A percentile compares a stretch with the other conserved stretches of the same genome.
These are phyloP conservation scores for Limnephilus rhombicus DNA, from an alignment of 2,888 invertebrate species.

Conservation along the genomic window DNA sequence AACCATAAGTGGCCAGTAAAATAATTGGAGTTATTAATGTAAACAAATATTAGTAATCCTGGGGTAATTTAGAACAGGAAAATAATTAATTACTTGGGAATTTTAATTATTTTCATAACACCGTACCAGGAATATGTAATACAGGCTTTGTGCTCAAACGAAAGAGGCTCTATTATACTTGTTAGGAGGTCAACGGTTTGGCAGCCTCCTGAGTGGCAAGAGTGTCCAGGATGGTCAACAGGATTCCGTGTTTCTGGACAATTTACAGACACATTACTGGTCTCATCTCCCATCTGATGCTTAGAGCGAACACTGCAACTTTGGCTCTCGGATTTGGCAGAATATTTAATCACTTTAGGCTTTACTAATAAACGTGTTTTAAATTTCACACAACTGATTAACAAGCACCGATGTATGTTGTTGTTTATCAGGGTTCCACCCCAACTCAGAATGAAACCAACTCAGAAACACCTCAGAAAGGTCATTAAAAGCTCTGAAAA, in stretches of 20 bases:
- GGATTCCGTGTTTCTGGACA: constrained; percentile 44
- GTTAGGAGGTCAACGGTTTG: constrained; percentile 46
- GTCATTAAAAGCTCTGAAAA: too few relatives aligned
- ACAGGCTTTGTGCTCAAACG: not conserved
- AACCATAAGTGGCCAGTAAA: too few relatives aligned
- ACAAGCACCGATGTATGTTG: too few relatives aligned
- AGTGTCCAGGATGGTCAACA: constrained; percentile 33
- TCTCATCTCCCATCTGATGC: constrained; percentile 35
- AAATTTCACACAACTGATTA: too few relatives aligned
- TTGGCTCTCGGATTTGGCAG: not conserved
- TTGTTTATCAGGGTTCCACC: too few relatives aligned
- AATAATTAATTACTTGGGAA: too few relatives aligned
- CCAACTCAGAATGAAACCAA: too few relatives aligned
- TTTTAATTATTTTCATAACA: too few relatives aligned
- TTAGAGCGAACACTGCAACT: not conserved
- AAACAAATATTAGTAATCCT: too few relatives aligned
- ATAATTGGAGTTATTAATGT: too few relatives aligned
- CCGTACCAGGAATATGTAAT: not conserved
- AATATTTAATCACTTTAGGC: not conserved
- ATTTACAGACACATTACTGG: constrained; percentile 56
- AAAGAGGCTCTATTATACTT: not conserved
- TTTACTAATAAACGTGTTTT: not conserved
- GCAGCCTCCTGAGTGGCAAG: constrained; percentile 22
- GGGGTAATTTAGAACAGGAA: too few relatives aligned
- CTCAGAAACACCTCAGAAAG: too few relatives aligned